phyloP scores from a whole-genome alignment of 2,113 vertebrate species.

The Nicator chloris region DNA sequence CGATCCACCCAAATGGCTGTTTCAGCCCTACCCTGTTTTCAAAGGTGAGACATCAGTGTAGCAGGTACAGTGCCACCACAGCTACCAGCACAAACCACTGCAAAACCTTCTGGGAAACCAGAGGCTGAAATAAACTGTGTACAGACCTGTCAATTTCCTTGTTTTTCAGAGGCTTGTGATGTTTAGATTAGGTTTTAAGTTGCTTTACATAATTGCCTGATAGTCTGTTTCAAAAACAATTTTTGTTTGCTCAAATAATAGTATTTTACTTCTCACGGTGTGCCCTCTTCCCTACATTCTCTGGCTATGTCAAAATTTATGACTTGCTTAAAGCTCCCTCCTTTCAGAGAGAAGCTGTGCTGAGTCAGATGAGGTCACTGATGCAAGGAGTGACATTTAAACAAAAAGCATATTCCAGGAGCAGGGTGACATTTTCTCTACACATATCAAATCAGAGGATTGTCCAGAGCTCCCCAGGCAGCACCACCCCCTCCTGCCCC shows the following conservation, averaged over 20 bases:
- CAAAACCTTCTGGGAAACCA: neutral
- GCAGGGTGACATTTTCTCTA: constrained; percentile 30
- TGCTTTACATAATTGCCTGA: neutral
- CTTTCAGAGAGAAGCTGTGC: neutral
- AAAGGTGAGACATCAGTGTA: neutral
- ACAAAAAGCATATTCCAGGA: neutral
- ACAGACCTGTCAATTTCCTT: neutral
- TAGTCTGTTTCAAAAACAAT: neutral
- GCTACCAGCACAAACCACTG: neutral
- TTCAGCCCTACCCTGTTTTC: neutral
- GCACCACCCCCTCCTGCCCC: too few relatives aligned
- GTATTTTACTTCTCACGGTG: neutral
- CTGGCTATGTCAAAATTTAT: neutral
- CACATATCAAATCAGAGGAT: neutral
- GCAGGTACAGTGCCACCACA: neutral
- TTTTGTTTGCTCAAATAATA: neutral
- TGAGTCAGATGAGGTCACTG: constrained; percentile 17
- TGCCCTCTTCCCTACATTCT: neutral
- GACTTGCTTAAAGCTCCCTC: neutral
- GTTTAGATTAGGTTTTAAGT: neutral
- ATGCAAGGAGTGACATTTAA: constrained; percentile 2
- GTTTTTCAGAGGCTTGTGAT: neutral
- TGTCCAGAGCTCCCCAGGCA: neutral
- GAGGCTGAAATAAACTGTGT: neutral
- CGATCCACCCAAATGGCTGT: neutral